Conservation (phyloP, 2,888 invertebrate species). For the Zaprionus obscuricornis region DNA sequence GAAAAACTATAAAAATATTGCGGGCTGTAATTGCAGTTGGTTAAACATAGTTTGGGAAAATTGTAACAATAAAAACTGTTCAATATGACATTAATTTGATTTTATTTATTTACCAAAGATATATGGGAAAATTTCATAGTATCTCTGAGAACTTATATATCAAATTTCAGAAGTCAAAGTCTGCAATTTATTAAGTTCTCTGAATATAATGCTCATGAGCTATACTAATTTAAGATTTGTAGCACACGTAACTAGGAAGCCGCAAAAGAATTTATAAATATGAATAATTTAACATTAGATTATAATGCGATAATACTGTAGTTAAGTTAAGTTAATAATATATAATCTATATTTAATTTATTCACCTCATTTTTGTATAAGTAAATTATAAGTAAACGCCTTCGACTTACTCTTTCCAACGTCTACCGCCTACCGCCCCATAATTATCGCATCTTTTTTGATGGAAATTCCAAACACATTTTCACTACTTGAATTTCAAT, state of each 20-base stretch:
- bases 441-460: conserved; percentile 47
- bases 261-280: neutral
- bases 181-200: too few species aligned
- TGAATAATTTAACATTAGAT: neutral
- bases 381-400: conserved; percentile 28
- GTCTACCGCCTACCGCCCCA: conserved; percentile 1
- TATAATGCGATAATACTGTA: conserved; percentile 14
- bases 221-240: neutral
- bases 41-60: conserved; percentile 13
- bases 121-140: too few species aligned
- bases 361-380: conserved; percentile 7
- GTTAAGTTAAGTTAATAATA: conserved; percentile 32
- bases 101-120: too few species aligned
- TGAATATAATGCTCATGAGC: too few species aligned
- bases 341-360: conserved; percentile 35
- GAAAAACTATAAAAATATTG: conserved; percentile 37
- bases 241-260: too few species aligned
- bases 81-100: too few species aligned
- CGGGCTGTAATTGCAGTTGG: conserved; percentile 33
- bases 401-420: conserved; percentile 10
- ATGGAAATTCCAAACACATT: conserved; percentile 37
- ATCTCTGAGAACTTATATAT: too few species aligned
- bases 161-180: too few species aligned
- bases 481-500: conserved; percentile 66
- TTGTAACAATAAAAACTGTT: too few species aligned